These are phyloP conservation scores for Dolichomitus sp. DNA, from an alignment of 2,888 invertebrate genomes.

Conservation along the genomic window DNA sequence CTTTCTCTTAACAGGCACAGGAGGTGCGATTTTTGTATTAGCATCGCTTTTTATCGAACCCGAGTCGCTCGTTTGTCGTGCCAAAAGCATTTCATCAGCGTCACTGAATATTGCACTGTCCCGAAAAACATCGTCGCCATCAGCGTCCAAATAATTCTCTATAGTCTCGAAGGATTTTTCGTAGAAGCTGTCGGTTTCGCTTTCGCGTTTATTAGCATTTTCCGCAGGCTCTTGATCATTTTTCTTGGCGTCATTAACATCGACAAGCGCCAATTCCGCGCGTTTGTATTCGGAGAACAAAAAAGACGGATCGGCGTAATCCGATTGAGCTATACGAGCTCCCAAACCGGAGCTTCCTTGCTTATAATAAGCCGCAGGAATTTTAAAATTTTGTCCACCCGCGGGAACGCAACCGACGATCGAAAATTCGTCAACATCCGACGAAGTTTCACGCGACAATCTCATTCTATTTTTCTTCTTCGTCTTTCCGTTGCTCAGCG, in stretches of 20 bases:
- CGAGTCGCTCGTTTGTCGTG: conserved; percentile 41
- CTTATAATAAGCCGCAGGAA: conserved; percentile 87
- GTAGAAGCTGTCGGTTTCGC: conserved; percentile 91
- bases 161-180: conserved; percentile 92
- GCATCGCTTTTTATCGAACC: background rate
- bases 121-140: conserved; percentile 91
- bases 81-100: conserved; percentile 87
- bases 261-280: conserved; percentile 68
- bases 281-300: conserved; percentile 87
- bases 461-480: conserved; percentile 77
- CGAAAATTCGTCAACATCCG: conserved; percentile 76
- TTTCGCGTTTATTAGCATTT: conserved; percentile 74
- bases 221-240: conserved; percentile 30
- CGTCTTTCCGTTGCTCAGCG: conserved; percentile 73
- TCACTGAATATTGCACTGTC: conserved; percentile 95
- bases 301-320: conserved; percentile 94
- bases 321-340: conserved; percentile 95
- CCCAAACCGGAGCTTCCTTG: conserved; percentile 94
- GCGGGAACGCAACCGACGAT: conserved; percentile 72
- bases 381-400: conserved; percentile 65
- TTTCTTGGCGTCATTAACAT: conserved; percentile 58
- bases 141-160: conserved; percentile 90
- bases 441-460: conserved; percentile 76
- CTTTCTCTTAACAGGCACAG: conserved; percentile 78
- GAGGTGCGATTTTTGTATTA: conserved; percentile 76